Percentiles rank a stretch among this genome's conserved stretches.
These are phyloP conservation scores for Stomatorhinus walkeri DNA, from an alignment of 2,797 vertebrate genomes.

Conservation along the genomic window DNA sequence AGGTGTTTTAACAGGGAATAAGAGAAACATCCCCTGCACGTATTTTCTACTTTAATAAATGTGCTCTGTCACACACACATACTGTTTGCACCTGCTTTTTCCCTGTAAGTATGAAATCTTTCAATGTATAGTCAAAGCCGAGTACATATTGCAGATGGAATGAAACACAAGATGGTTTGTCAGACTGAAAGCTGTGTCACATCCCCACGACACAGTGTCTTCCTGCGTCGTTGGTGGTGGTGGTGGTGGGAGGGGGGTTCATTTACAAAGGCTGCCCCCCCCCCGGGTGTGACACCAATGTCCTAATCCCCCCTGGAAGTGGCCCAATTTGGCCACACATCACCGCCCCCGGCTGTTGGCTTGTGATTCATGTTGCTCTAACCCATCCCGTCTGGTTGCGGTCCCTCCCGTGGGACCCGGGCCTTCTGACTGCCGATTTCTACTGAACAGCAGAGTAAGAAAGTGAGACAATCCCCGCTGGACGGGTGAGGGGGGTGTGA, in stretches of 20 bases:
- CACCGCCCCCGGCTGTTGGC: background rate
- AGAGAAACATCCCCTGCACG: background rate
- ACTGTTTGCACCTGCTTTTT: background rate
- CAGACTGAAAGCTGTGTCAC: background rate
- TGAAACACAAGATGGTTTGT: background rate
- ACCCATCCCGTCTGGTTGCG: background rate
- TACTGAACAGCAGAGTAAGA: background rate
- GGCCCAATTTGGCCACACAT: conserved; percentile 1
- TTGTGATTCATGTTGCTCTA: background rate
- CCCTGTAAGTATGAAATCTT: background rate
- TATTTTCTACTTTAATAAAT: background rate
- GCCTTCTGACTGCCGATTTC: background rate
- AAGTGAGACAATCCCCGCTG: background rate
- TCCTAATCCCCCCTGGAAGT: conserved; percentile 11
- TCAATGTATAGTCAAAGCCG: background rate
- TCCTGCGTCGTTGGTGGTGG: background rate
- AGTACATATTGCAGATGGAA: background rate
- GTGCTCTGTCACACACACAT: background rate
- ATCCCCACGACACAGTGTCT: background rate
- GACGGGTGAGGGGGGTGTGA: background rate
- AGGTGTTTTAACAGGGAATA: background rate
- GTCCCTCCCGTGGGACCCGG: background rate
- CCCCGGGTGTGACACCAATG: background rate
- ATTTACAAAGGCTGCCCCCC: background rate
- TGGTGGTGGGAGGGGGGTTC: background rate